Conservation (phyloP, 2,113 vertebrate genomes). For the Vombatus ursinus region DNA sequence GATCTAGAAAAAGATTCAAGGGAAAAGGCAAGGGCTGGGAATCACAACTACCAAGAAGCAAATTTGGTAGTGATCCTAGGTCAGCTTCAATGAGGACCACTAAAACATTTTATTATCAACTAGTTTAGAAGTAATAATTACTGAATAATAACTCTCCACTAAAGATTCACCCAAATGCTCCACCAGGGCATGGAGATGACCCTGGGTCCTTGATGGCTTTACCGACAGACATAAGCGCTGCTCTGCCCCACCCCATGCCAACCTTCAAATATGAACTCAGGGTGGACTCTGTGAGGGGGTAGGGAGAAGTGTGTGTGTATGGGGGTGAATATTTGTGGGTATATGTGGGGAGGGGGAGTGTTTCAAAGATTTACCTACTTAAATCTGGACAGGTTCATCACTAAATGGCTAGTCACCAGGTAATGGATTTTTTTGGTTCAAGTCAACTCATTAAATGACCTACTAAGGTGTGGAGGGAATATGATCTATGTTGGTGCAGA, state of each 20-base stretch:
- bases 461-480: not conserved
- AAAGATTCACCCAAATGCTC: not conserved
- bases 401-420: not conserved
- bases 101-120: not conserved
- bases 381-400: not conserved
- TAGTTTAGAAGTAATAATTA: not conserved
- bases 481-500: not conserved
- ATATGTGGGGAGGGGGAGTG: accelerated
- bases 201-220: not conserved
- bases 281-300: not conserved
- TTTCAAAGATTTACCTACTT: not conserved
- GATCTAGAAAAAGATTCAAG: not conserved
- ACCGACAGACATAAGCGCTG: not conserved
- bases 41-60: not conserved
- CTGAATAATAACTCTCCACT: not conserved
- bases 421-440: not conserved
- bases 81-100: not conserved
- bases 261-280: not conserved
- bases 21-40: not conserved
- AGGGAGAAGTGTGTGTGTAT: not conserved
- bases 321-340: not conserved
- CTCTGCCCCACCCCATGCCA: not conserved
- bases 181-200: not conserved
- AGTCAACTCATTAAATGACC: too few species aligned
- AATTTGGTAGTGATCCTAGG: not conserved